Evolutionary conservation across 2,888 invertebrate species (phyloP).

Genomic region (Pollenia griseotomentosa): DNA sequence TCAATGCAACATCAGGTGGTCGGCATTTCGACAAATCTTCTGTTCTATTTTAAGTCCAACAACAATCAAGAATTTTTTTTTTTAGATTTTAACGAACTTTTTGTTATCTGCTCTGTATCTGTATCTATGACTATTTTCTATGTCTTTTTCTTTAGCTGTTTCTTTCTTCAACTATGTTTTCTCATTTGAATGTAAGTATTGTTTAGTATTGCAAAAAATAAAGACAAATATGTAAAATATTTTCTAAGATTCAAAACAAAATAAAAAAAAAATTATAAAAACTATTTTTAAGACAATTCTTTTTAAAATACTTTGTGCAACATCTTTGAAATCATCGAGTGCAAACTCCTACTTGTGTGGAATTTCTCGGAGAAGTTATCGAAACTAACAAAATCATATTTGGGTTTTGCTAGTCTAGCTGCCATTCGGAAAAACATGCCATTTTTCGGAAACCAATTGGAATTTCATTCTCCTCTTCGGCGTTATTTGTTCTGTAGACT

Average conservation of each 20-base stretch:
- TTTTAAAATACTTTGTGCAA: too few relatives aligned
- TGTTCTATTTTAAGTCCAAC: constrained; percentile 75
- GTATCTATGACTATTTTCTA: constrained; percentile 21
- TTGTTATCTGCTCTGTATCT: constrained; percentile 32
- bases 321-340: too few relatives aligned
- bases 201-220: constrained; percentile 50
- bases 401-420: too few relatives aligned
- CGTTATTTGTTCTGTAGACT: too few relatives aligned
- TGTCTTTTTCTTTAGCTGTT: constrained; percentile 37
- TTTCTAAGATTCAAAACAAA: neutral
- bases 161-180: constrained; percentile 18
- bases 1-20: constrained; percentile 30
- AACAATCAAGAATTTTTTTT: constrained; percentile 64
- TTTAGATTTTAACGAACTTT: constrained; percentile 37
- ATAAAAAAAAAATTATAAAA: constrained; percentile 11
- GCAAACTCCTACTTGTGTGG: too few relatives aligned
- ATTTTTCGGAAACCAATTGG: too few relatives aligned
- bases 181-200: constrained; percentile 49
- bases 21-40: constrained; percentile 22
- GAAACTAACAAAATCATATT: too few relatives aligned
- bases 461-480: too few relatives aligned
- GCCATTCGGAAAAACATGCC: too few relatives aligned
- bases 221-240: neutral
- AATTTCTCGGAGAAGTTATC: too few relatives aligned
- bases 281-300: neutral